Percentiles rank a stretch among this genome's conserved stretches.
Conservation (phyloP, 2,113 vertebrate genomes). For the mouse (Mus musculus) region GRCm39 chr17:63503501-63504000, state of each 20-base stretch:
- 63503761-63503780: background rate
- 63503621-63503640: background rate
- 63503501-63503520: background rate
- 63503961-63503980: background rate
- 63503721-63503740: background rate
- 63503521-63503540: background rate
- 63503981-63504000: background rate
- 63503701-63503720: background rate
- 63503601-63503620: background rate
- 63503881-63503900: background rate
- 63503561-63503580: too few species aligned
- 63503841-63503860: background rate
- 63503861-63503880: background rate
- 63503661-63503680: background rate
- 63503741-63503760: background rate
- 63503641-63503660: background rate
- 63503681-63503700: background rate
- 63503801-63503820: background rate
- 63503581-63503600: background rate
- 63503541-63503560: background rate
- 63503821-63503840: background rate
- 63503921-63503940: background rate
- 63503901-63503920: background rate
- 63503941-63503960: background rate
- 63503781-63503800: background rate